Evolutionary conservation across 2,888 invertebrate species (phyloP).

Genomic region (Parnassius glacialis): DNA sequence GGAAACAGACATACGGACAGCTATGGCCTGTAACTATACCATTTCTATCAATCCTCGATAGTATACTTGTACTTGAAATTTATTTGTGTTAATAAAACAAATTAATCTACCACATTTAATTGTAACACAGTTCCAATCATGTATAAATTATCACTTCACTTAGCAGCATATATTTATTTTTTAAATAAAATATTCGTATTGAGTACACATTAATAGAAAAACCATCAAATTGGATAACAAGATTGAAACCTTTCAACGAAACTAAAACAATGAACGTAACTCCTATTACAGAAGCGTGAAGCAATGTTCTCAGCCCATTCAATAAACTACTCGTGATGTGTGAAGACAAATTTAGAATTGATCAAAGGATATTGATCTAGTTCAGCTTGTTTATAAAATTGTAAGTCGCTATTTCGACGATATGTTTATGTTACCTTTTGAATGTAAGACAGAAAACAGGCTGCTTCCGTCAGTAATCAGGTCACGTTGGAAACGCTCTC

Average conservation of each 20-base stretch:
- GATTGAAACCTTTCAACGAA: constrained; percentile 12
- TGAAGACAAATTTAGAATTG: constrained; percentile 6
- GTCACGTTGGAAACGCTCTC: constrained; percentile 23
- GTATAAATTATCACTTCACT: too few species aligned
- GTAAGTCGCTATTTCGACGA: constrained; percentile 5
- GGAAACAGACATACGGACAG: too few species aligned
- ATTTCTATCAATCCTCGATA: too few species aligned
- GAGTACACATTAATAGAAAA: too few species aligned
- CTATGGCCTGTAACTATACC: too few species aligned
- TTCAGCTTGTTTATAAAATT: constrained; percentile 14
- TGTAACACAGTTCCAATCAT: too few species aligned
- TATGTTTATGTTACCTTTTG: constrained; percentile 19
- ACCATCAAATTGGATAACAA: constrained; percentile 1
- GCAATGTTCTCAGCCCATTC: constrained; percentile 5
- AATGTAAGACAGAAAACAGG: constrained; percentile 14
- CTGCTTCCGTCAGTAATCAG: constrained; percentile 31
- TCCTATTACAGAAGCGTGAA: constrained; percentile 5
- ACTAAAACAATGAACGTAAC: constrained; percentile 14
- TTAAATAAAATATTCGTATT: too few species aligned
- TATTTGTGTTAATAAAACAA: too few species aligned
- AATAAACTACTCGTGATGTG: constrained; percentile 5
- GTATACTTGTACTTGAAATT: too few species aligned
- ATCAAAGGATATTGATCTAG: constrained; percentile 18
- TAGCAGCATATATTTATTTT: too few species aligned
- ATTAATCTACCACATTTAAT: too few species aligned